These are phyloP conservation scores for Apis dorsata DNA, from an alignment of 1,140 invertebrate genomes.

Conservation along the genomic window DNA sequence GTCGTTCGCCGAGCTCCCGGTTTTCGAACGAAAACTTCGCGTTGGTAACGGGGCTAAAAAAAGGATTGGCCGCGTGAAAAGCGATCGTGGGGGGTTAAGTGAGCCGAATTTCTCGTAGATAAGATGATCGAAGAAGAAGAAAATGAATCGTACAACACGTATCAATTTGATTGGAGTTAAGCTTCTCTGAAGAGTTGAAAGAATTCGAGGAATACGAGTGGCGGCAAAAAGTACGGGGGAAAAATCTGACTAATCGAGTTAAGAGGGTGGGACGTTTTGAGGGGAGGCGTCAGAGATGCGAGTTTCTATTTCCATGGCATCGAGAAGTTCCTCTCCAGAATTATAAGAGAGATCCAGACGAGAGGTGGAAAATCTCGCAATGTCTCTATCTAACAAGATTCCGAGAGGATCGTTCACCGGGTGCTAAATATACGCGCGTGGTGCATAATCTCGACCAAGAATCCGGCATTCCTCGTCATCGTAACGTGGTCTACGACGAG, in stretches of 20 bases:
- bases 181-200: neutral
- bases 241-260: conserved; percentile 35
- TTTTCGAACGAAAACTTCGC: neutral
- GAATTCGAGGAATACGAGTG: conserved; percentile 15
- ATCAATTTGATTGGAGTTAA: neutral
- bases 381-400: conserved; percentile 38
- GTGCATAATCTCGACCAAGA: conserved; percentile 37
- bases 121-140: neutral
- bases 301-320: conserved; percentile 1
- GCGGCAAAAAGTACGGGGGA: neutral
- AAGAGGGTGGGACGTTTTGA: neutral
- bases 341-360: neutral
- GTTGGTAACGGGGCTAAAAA: conserved; percentile 4
- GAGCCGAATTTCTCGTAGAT: neutral
- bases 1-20: neutral
- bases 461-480: conserved; percentile 13
- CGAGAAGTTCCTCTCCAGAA: neutral
- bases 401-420: conserved; percentile 37
- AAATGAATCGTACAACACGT: neutral
- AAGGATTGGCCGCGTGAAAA: neutral
- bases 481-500: conserved; percentile 18
- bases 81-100: neutral
- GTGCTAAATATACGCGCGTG: conserved; percentile 50
- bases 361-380: neutral
- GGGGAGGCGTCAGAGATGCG: neutral